Conservation (phyloP, 2,888 invertebrate genomes). For the Rhodophaea formosa region DNA sequence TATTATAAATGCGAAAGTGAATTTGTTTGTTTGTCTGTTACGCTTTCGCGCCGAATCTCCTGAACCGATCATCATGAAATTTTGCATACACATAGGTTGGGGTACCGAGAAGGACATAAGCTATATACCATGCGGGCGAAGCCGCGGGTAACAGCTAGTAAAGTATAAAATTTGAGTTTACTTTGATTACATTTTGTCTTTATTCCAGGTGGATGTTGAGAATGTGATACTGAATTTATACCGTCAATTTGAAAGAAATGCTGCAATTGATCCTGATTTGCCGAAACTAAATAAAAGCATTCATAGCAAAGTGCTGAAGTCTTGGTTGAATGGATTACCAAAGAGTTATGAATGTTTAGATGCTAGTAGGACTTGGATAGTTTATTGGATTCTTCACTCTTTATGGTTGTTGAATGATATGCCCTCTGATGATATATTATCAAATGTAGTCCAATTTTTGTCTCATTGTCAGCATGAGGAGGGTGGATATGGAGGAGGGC, state of each 20-base stretch:
- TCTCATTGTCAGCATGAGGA: constrained; percentile 86
- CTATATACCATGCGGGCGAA: too few species aligned
- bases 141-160: too few species aligned
- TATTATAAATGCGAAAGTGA: too few species aligned
- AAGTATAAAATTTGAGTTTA: too few species aligned
- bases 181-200: too few species aligned
- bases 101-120: too few species aligned
- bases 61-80: too few species aligned
- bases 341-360: constrained; percentile 91
- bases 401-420: constrained; percentile 84
- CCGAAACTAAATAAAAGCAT: constrained; percentile 83
- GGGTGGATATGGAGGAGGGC: constrained; percentile 97
- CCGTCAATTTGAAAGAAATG: constrained; percentile 65
- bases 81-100: too few species aligned
- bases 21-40: too few species aligned
- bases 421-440: constrained; percentile 66
- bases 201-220: constrained; percentile 67
- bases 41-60: too few species aligned
- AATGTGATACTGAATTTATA: constrained; percentile 57
- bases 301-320: constrained; percentile 85
- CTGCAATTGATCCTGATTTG: constrained; percentile 73
- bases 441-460: constrained; percentile 62
- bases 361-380: constrained; percentile 97
- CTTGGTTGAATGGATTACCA: constrained; percentile 85
- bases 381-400: constrained; percentile 98